These are phyloP conservation scores for Apteryx owenii DNA, from an alignment of 2,113 vertebrate genomes.

Conservation along the genomic window DNA sequence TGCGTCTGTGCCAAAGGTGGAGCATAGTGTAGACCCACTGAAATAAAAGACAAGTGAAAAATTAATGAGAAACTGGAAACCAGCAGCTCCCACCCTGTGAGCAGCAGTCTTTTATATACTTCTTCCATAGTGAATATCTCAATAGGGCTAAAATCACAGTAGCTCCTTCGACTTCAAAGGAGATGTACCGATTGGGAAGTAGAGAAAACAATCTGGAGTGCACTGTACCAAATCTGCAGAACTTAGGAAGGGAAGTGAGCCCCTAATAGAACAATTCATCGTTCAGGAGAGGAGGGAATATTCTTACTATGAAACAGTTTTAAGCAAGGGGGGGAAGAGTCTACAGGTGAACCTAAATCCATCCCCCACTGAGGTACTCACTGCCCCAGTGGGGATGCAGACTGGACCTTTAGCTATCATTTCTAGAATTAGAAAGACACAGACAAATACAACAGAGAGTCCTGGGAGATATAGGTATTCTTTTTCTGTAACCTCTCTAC, in stretches of 20 bases:
- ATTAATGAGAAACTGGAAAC: conserved; percentile 64
- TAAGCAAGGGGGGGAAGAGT: neutral
- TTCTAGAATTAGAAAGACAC: neutral
- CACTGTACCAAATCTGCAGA: neutral
- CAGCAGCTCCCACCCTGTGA: conserved; percentile 50
- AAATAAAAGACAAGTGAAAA: conserved; percentile 53
- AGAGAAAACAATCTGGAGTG: conserved; percentile 15
- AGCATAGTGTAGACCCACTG: conserved; percentile 37
- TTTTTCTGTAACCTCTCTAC: neutral
- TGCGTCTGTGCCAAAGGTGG: conserved; percentile 55
- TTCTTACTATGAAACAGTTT: neutral
- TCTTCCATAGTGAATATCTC: conserved; percentile 44
- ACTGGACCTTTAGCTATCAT: neutral
- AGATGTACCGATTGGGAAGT: neutral
- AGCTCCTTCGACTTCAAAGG: conserved; percentile 63
- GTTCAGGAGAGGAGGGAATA: neutral
- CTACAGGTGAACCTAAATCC: neutral
- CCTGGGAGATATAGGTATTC: neutral
- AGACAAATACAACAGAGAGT: neutral
- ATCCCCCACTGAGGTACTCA: neutral
- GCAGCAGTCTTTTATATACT: conserved; percentile 57
- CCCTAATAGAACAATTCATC: neutral
- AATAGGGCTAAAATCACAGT: conserved; percentile 57
- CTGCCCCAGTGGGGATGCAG: rapidly evolving
- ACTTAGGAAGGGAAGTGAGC: neutral